Conservation (phyloP, 2,797 vertebrate species). For the Gallinago stenura region DNA sequence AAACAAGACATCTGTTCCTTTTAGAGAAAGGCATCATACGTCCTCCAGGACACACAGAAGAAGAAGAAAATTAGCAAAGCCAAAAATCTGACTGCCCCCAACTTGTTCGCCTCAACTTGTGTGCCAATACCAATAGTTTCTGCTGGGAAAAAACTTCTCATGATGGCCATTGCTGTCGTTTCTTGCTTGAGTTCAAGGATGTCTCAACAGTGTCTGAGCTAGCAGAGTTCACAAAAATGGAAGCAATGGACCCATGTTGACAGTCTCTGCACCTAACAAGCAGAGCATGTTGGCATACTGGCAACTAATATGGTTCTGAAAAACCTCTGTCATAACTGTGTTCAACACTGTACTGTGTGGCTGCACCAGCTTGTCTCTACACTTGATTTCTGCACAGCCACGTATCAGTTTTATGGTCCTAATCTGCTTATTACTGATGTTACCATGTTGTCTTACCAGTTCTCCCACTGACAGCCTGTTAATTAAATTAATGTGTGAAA, state of each 20-base stretch:
- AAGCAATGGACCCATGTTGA: background rate
- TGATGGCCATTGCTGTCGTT: background rate
- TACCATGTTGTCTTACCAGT: background rate
- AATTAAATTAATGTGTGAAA: background rate
- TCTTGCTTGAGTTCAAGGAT: background rate
- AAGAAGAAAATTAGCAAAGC: background rate
- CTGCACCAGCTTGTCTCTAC: background rate
- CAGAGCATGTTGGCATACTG: background rate
- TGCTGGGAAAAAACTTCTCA: background rate
- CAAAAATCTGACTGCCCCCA: accelerated
- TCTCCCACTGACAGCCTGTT: background rate
- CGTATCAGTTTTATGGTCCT: background rate
- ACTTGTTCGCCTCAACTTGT: background rate
- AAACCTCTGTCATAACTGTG: background rate
- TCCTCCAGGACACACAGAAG: background rate
- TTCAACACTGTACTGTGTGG: background rate
- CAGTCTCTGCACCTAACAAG: background rate
- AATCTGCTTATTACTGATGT: background rate
- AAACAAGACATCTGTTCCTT: background rate
- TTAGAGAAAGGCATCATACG: background rate
- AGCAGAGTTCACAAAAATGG: background rate
- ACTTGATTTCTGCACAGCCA: background rate
- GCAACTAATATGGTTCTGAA: background rate
- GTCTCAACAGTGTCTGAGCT: background rate
- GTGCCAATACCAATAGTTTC: background rate